Conservation (phyloP, 1,140 invertebrate genomes). For the Triops longicaudatus region DNA sequence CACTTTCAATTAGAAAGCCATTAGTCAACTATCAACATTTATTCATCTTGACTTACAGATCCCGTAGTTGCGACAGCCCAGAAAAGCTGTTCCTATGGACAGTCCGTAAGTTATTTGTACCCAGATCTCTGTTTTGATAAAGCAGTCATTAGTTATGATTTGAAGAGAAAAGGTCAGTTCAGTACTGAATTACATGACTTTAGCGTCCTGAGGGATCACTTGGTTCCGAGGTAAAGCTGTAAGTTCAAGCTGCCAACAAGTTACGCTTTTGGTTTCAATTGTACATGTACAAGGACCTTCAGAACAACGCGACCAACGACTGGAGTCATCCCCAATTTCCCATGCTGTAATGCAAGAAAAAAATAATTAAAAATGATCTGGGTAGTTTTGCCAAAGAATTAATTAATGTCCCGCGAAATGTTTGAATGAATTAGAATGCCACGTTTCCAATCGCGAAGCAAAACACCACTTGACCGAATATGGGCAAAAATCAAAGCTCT, state of each 20-base stretch:
- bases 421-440: no score
- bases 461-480: no score
- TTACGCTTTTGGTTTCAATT: slow-evolving; percentile 19
- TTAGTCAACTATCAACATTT: slow-evolving; percentile 16
- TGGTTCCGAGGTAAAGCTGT: slow-evolving; percentile 24
- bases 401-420: no score
- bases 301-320: slow-evolving; percentile 13
- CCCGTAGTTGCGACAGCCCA: slow-evolving; percentile 53
- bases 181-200: slow-evolving; percentile 21
- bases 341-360: neutral
- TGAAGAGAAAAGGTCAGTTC: neutral
- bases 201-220: slow-evolving; percentile 26
- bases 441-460: no score
- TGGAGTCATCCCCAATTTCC: neutral
- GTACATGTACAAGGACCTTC: slow-evolving; percentile 28
- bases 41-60: slow-evolving; percentile 47
- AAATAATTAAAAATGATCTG: neutral
- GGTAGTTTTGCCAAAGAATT: no score
- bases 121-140: slow-evolving; percentile 56
- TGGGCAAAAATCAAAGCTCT: no score
- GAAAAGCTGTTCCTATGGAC: slow-evolving; percentile 64
- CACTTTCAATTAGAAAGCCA: slow-evolving; percentile 39
- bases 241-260: slow-evolving; percentile 28
- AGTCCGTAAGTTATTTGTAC: slow-evolving; percentile 58
- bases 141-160: neutral